Evolutionary conservation across 2,797 vertebrate species (phyloP).

Genomic region (Anguilla anguilla): DNA sequence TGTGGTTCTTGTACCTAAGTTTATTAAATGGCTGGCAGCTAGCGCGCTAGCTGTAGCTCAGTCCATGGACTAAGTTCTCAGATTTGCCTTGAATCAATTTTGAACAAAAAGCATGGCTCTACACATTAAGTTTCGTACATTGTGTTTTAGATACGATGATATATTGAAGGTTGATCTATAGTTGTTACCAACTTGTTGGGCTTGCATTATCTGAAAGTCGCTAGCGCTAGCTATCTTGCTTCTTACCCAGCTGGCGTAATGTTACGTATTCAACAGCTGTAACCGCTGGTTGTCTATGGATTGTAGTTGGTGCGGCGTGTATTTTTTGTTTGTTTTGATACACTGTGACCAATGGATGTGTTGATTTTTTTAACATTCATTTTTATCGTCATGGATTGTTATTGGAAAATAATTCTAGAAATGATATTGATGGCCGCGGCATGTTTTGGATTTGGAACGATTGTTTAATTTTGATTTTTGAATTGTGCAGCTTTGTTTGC

Average conservation of each 20-base stretch:
- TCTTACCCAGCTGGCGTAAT: neutral
- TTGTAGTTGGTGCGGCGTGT: neutral
- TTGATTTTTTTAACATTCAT: neutral
- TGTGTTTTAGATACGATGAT: neutral
- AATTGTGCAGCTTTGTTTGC: neutral
- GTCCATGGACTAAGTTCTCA: neutral
- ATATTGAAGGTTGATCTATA: neutral
- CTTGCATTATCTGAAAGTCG: neutral
- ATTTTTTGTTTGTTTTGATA: neutral
- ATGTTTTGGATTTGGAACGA: neutral
- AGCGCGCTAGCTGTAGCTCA: neutral
- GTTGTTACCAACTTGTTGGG: neutral
- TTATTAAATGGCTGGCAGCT: neutral
- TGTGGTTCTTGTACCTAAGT: slow-evolving; percentile 1
- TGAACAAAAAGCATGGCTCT: no score
- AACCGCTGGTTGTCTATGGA: neutral
- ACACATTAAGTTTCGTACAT: neutral
- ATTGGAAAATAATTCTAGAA: neutral
- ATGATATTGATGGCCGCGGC: neutral
- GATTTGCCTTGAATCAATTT: neutral
- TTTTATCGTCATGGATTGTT: neutral
- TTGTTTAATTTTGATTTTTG: neutral
- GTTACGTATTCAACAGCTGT: slow-evolving; percentile 5
- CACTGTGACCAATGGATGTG: neutral
- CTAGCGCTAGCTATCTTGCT: neutral